Evolutionary conservation across 2,113 vertebrate species (phyloP).

Genomic region (Motacilla alba): DNA sequence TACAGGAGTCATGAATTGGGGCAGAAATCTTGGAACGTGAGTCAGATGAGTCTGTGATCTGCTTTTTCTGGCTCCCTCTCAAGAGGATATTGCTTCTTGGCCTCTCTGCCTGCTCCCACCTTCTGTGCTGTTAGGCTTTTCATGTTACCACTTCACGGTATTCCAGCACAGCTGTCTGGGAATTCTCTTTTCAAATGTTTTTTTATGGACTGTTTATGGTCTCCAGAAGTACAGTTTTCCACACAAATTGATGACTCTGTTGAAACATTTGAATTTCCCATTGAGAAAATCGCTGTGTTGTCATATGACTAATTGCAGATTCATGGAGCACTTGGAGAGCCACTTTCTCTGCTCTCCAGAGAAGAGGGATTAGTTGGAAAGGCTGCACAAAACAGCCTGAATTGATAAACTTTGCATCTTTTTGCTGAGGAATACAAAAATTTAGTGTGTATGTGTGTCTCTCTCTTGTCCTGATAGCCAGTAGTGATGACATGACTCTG

Average conservation of each 20-base stretch:
- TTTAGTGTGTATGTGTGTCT: not conserved
- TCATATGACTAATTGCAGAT: constrained; percentile 3
- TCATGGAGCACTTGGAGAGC: not conserved
- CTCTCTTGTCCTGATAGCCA: constrained; percentile 74
- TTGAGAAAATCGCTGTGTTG: not conserved
- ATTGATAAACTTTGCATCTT: not conserved
- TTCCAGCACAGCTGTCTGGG: constrained; percentile 42
- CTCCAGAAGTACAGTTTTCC: constrained; percentile 42
- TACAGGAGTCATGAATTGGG: not conserved
- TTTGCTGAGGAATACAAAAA: not conserved
- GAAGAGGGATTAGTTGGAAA: not conserved
- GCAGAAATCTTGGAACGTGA: not conserved
- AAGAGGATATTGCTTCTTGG: constrained; percentile 50
- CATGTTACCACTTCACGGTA: not conserved
- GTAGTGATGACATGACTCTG: constrained; percentile 98
- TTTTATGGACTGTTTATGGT: constrained; percentile 47
- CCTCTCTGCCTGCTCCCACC: constrained; percentile 29
- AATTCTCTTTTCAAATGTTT: constrained; percentile 32
- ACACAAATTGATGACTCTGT: constrained; percentile 15
- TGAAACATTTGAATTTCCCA: constrained; percentile 28
- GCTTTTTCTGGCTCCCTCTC: constrained; percentile 19
- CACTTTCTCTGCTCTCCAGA: not conserved
- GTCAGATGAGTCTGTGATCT: constrained; percentile 25
- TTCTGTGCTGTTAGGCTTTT: constrained; percentile 26
- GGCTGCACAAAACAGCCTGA: not conserved